Conservation (phyloP, 2,113 vertebrate species). For the Colistium nudipinnis region DNA sequence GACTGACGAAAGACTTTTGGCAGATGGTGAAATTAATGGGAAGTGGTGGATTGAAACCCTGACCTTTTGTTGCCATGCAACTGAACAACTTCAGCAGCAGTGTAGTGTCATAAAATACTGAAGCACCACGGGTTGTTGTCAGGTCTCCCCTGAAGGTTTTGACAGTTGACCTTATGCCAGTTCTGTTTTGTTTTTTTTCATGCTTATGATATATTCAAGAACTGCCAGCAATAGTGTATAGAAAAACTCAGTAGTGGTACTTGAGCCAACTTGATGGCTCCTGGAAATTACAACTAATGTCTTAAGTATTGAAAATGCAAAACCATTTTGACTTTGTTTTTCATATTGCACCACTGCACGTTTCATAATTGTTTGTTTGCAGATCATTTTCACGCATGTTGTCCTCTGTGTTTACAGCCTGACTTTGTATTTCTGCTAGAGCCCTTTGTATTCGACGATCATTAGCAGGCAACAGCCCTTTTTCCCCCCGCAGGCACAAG, state of each 20-base stretch:
- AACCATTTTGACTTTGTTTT: no score
- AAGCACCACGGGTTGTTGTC: constrained; percentile 29
- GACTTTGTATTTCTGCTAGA: constrained; percentile 14
- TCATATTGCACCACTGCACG: not conserved
- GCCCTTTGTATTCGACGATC: constrained; percentile 44
- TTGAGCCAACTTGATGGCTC: not conserved
- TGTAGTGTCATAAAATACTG: constrained; percentile 19
- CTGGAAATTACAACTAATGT: no score
- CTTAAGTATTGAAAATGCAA: no score
- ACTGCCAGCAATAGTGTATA: not conserved
- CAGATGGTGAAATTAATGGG: constrained; percentile 43
- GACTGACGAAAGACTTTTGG: constrained; percentile 3
- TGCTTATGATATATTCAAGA: constrained; percentile 23
- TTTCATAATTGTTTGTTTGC: not conserved
- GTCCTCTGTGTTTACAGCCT: constrained; percentile 4
- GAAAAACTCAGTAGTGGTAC: not conserved
- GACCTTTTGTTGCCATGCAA: constrained; percentile 64
- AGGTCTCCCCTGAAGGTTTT: constrained; percentile 29
- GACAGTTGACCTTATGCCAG: constrained; percentile 59
- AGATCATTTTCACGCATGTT: constrained; percentile 1
- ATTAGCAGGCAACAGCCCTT: constrained; percentile 33
- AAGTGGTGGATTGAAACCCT: constrained; percentile 40
- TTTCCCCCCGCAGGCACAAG: constrained; percentile 1
- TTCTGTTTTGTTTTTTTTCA: constrained; percentile 5
- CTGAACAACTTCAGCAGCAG: constrained; percentile 29